phyloP scores from a whole-genome alignment of 2,113 vertebrate genomes.

The Amphilophus citrinellus region DNA sequence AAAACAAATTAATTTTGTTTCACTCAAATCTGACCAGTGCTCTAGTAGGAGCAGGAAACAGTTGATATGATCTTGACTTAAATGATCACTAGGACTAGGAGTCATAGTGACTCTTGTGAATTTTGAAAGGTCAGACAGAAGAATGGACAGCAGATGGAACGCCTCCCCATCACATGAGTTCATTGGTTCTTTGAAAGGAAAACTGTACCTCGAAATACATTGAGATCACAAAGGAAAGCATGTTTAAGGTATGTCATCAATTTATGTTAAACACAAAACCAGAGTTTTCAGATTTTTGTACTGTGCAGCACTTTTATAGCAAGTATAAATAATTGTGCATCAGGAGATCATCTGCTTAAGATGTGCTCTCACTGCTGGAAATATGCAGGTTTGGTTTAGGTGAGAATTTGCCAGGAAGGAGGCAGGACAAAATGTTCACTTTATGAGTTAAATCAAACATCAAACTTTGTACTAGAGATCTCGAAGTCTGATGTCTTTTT shows the following conservation, averaged over 20 bases:
- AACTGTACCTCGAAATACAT: background rate
- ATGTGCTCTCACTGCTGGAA: no score
- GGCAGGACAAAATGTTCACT: background rate
- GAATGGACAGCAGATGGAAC: background rate
- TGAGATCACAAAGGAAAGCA: background rate
- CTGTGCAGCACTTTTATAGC: background rate
- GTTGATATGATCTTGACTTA: no score
- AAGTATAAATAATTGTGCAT: background rate
- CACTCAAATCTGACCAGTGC: no score
- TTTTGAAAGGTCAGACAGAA: background rate
- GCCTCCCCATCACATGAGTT: background rate
- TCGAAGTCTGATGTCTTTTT: background rate
- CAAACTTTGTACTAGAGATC: background rate
- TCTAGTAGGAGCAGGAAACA: no score
- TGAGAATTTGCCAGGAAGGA: background rate
- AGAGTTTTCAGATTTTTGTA: background rate
- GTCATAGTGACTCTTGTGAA: background rate
- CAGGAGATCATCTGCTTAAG: no score
- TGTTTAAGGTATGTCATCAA: background rate
- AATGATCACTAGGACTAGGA: background rate
- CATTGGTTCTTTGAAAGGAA: no score
- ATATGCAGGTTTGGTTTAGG: background rate
- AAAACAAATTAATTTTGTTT: background rate
- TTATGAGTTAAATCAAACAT: background rate
- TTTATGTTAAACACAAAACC: background rate